Evolutionary conservation across 2,888 invertebrate genomes (phyloP).

Genomic region (Dascillus cervinus): DNA sequence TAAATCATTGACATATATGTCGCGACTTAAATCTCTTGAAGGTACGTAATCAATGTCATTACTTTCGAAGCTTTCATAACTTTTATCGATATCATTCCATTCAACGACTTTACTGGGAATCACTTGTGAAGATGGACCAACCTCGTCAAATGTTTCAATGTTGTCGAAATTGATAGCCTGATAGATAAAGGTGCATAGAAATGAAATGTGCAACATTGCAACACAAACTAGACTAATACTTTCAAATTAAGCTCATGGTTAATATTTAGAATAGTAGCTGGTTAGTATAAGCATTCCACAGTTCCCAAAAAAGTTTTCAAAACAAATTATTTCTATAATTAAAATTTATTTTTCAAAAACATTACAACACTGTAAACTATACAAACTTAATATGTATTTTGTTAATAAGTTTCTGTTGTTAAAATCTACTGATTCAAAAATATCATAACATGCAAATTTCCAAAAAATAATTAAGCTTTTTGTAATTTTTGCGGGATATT

Average conservation of each 20-base stretch:
- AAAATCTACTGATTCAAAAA: too few relatives aligned
- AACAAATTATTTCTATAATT: too few relatives aligned
- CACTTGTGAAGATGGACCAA: conserved; percentile 6
- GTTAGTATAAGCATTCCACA: too few relatives aligned
- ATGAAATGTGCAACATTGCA: conserved; percentile 26
- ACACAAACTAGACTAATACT: conserved; percentile 11
- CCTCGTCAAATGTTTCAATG: conserved; percentile 32
- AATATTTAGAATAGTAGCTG: too few relatives aligned
- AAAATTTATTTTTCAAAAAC: neutral
- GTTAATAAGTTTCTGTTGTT: too few relatives aligned
- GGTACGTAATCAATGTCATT: conserved; percentile 11
- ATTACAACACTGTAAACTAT: neutral
- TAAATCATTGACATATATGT: conserved; percentile 21
- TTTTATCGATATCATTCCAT: conserved; percentile 11
- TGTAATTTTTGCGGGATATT: conserved; percentile 31
- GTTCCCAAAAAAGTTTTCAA: too few relatives aligned
- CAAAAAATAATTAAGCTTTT: conserved; percentile 8
- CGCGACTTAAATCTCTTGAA: conserved; percentile 18
- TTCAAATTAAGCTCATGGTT: too few relatives aligned
- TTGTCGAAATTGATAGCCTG: conserved; percentile 22
- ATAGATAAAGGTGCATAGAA: conserved; percentile 28
- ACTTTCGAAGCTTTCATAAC: conserved; percentile 12
- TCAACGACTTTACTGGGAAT: conserved; percentile 5
- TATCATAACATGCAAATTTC: conserved; percentile 13
- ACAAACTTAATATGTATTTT: neutral